Percentiles rank a stretch among this genome's conserved stretches.
phyloP scores from a whole-genome alignment of 2,888 invertebrate genomes.

The Ametastegia equiseti region DNA sequence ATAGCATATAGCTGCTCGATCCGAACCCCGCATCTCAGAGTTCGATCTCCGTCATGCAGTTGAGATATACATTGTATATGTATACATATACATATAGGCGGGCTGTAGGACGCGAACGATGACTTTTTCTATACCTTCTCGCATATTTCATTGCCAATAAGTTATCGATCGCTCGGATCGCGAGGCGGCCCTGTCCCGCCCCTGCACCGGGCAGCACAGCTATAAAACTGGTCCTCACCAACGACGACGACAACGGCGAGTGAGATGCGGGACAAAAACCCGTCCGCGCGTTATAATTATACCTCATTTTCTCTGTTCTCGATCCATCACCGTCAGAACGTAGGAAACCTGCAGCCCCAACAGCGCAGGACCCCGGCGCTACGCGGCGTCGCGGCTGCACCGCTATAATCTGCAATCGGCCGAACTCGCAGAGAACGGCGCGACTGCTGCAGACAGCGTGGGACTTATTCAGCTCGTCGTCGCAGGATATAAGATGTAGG shows the following conservation, averaged over 20 bases:
- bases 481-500: neutral
- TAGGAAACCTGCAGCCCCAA: neutral
- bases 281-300: constrained; percentile 57
- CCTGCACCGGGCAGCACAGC: no score
- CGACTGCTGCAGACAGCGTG: constrained; percentile 44
- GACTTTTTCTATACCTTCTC: neutral
- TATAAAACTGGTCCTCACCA: constrained; percentile 13
- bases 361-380: neutral
- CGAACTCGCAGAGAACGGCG: neutral
- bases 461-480: neutral
- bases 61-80: neutral
- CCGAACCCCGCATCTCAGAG: neutral
- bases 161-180: neutral
- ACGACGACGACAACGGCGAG: no score
- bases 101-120: neutral
- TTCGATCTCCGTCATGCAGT: neutral
- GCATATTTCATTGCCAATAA: neutral
- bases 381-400: neutral
- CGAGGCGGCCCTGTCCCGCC: neutral
- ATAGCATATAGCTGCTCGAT: neutral
- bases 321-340: constrained; percentile 11
- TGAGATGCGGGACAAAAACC: constrained; percentile 64
- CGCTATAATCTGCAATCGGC: neutral
- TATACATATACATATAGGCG: neutral
- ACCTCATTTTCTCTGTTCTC: constrained; percentile 24